These are phyloP conservation scores for Leptatherina wallacei DNA, from an alignment of 2,797 vertebrate genomes.

Conservation along the genomic window DNA sequence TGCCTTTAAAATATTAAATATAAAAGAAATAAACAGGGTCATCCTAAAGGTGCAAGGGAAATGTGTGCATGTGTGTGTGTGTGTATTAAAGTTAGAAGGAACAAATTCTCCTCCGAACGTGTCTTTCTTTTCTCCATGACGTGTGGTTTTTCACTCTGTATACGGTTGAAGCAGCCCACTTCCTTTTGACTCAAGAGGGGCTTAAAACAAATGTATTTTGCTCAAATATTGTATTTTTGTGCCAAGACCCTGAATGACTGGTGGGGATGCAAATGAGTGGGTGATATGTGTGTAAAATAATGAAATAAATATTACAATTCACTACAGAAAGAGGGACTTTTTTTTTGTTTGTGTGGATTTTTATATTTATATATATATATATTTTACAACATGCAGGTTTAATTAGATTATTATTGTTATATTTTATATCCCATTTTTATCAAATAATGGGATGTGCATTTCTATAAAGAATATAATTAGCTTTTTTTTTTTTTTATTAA, in stretches of 20 bases:
- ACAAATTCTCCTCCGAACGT: constrained; percentile 27
- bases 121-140: constrained; percentile 17
- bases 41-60: constrained; percentile 20
- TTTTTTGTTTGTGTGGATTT: constrained; percentile 2
- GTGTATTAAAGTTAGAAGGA: constrained; percentile 17
- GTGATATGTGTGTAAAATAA: constrained; percentile 26
- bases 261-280: constrained; percentile 35
- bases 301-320: not conserved
- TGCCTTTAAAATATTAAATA: not conserved
- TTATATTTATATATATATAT: too few relatives aligned
- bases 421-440: not conserved
- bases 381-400: too few relatives aligned
- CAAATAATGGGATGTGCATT: not conserved
- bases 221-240: constrained; percentile 32
- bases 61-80: constrained; percentile 17
- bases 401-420: not conserved
- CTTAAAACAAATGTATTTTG: constrained; percentile 23
- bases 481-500: too few relatives aligned
- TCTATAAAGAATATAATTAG: not conserved
- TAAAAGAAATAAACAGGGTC: not conserved
- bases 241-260: constrained; percentile 47
- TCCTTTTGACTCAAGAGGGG: constrained; percentile 47
- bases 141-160: constrained; percentile 41
- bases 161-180: constrained; percentile 50
- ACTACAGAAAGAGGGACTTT: constrained; percentile 1